These are phyloP conservation scores for Chiroxiphia lanceolata DNA, from an alignment of 2,797 vertebrate species.

Conservation along the genomic window DNA sequence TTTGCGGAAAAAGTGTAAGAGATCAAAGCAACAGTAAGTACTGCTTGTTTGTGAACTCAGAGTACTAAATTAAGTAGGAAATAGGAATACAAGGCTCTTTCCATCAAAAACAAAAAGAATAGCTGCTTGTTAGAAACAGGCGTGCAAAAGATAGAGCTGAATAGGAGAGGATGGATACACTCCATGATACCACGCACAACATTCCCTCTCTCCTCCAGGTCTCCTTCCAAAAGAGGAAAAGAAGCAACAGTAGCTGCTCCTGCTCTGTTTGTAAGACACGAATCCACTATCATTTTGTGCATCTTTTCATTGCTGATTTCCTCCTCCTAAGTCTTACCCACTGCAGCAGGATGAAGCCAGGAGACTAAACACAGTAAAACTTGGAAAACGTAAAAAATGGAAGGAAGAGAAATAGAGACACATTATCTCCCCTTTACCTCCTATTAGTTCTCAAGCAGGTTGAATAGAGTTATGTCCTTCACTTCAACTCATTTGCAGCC, in stretches of 20 bases:
- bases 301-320: not conserved
- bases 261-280: not conserved
- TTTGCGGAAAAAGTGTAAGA: not conserved
- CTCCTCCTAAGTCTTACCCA: not conserved
- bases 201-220: not conserved
- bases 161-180: not conserved
- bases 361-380: not conserved
- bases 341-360: not conserved
- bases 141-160: not conserved
- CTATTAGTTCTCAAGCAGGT: not conserved
- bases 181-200: not conserved
- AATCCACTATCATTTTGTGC: not conserved
- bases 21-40: not conserved
- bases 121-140: not conserved
- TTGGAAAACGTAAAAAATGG: not conserved
- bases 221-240: not conserved
- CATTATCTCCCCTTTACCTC: not conserved
- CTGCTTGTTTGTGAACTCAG: not conserved
- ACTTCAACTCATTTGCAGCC: not conserved
- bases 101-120: not conserved
- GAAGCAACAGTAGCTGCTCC: not conserved
- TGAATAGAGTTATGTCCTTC: not conserved
- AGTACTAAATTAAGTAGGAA: not conserved
- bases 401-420: not conserved
- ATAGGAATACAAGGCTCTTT: not conserved